Conservation (phyloP, 2,113 vertebrate species). For the Tachycineta bicolor region DNA sequence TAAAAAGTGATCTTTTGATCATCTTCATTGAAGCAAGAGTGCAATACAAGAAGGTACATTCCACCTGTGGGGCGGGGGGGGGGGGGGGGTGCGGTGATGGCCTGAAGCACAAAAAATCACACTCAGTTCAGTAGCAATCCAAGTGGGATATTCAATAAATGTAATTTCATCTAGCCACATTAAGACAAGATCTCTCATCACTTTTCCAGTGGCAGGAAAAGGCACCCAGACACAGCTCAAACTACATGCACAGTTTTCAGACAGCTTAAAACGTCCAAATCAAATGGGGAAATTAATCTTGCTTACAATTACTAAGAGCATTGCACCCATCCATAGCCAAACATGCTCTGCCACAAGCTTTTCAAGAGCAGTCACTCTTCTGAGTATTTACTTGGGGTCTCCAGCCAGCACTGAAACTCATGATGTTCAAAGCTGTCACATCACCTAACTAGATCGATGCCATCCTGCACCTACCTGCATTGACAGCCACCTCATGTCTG, state of each 20-base stretch:
- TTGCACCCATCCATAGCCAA: background rate
- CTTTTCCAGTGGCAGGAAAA: background rate
- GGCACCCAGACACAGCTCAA: background rate
- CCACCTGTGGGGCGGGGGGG: background rate
- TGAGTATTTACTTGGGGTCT: background rate
- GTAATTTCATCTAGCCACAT: background rate
- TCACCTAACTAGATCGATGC: background rate
- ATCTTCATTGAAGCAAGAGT: background rate
- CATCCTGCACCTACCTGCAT: background rate
- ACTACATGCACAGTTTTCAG: background rate
- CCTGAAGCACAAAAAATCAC: background rate
- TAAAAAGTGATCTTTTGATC: background rate
- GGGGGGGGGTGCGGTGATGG: background rate
- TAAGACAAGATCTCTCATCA: background rate
- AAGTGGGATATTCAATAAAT: background rate
- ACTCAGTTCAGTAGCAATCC: background rate
- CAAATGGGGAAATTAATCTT: background rate
- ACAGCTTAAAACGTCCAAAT: background rate
- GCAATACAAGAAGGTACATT: background rate
- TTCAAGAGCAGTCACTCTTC: background rate
- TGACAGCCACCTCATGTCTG: background rate
- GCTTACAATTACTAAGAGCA: background rate
- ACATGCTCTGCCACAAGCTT: accelerated
- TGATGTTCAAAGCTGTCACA: background rate
- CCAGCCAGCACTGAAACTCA: background rate